Percentiles rank a stretch among this genome's conserved stretches.
Conservation (phyloP, 1,140 invertebrate species). For the Neodiprion virginianus region DNA sequence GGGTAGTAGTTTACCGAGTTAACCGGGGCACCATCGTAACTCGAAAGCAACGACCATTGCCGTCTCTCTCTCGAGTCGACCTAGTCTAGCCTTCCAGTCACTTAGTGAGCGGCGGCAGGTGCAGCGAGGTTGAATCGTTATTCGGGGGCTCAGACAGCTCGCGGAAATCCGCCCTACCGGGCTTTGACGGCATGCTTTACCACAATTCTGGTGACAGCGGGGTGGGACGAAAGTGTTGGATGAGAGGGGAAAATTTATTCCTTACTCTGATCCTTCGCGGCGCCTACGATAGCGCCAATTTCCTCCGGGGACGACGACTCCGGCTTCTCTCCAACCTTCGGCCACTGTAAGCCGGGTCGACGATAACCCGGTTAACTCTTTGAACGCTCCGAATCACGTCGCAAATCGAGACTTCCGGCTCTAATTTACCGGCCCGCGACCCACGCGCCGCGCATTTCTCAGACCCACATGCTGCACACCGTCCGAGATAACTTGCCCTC, state of each 20-base stretch:
- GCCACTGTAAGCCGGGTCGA: neutral
- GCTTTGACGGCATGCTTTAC: neutral
- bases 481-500: neutral
- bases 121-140: neutral
- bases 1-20: neutral
- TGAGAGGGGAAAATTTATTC: neutral
- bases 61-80: neutral
- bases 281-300: neutral
- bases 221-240: neutral
- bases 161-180: neutral
- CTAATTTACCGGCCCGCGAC: neutral
- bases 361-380: neutral
- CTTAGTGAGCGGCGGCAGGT: neutral
- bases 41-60: neutral
- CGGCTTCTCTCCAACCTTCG: neutral
- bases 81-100: neutral
- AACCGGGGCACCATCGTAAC: neutral
- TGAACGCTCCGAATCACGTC: conserved; percentile 4
- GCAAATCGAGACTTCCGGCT: neutral
- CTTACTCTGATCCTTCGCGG: neutral
- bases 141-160: neutral
- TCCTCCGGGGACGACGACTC: neutral
- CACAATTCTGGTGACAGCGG: neutral
- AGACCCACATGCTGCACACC: neutral
- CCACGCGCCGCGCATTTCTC: neutral